These are phyloP conservation scores for Thermophis baileyi DNA, from an alignment of 2,113 vertebrate genomes.

Conservation along the genomic window DNA sequence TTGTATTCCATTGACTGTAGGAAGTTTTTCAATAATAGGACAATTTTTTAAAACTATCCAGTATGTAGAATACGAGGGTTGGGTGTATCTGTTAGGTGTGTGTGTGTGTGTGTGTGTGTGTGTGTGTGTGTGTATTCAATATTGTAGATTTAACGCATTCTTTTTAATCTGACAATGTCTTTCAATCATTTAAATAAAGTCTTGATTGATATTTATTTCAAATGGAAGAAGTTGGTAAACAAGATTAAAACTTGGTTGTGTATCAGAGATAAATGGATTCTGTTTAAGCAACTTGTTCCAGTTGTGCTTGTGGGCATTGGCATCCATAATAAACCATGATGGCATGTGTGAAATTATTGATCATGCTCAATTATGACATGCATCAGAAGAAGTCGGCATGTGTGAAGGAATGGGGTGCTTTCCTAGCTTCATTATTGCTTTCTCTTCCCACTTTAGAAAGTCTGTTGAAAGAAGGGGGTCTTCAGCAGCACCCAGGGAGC, in stretches of 20 bases:
- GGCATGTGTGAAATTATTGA: neutral
- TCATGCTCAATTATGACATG: neutral
- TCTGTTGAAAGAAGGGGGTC: neutral
- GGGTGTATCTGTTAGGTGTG: neutral
- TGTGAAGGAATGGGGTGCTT: neutral
- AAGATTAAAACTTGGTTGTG: fast-evolving
- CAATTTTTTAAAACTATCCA: constrained; percentile 39
- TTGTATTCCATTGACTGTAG: constrained; percentile 30
- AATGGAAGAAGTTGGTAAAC: neutral
- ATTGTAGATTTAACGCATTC: constrained; percentile 55
- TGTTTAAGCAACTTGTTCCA: neutral
- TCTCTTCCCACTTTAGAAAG: neutral
- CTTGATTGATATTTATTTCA: constrained; percentile 31
- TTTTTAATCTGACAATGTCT: constrained; percentile 61
- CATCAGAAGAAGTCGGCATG: neutral
- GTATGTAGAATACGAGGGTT: constrained; percentile 43
- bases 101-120: neutral
- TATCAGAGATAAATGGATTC: neutral
- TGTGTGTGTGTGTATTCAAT: constrained; percentile 18
- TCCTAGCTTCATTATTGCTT: neutral
- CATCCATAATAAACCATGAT: neutral
- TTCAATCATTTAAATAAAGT: constrained; percentile 63
- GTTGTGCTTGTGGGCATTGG: neutral
- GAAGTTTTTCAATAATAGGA: constrained; percentile 38
- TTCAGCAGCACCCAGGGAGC: neutral